Percentiles rank a stretch among this genome's conserved stretches.
These are phyloP conservation scores for Pseudomyrmex cubaensis DNA, from an alignment of 1,140 invertebrate genomes.

Conservation along the genomic window DNA sequence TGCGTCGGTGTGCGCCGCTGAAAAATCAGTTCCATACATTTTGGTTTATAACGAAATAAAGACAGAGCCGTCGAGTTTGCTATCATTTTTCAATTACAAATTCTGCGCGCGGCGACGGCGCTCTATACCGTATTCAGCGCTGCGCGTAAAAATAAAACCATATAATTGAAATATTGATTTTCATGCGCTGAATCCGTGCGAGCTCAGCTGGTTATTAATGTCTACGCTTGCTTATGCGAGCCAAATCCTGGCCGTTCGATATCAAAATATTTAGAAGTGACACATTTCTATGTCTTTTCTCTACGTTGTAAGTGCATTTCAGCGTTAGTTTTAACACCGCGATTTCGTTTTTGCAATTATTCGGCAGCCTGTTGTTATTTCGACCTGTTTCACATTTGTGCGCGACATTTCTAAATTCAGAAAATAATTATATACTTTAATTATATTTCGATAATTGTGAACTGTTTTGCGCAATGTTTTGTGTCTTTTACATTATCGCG, in stretches of 20 bases:
- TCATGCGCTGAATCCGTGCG: slow-evolving; percentile 19
- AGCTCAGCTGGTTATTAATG: slow-evolving; percentile 52
- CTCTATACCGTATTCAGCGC: slow-evolving; percentile 11
- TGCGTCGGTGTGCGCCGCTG: not conserved
- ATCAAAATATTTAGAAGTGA: slow-evolving; percentile 38
- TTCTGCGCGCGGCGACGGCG: not conserved
- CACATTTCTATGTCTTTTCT: slow-evolving; percentile 29
- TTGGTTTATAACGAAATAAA: slow-evolving; percentile 56
- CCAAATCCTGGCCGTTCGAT: slow-evolving; percentile 35
- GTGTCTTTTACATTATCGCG: not conserved
- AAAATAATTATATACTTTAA: not conserved
- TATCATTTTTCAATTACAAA: slow-evolving; percentile 59
- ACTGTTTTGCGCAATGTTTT: not conserved
- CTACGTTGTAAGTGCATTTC: slow-evolving; percentile 9
- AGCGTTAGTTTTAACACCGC: not conserved
- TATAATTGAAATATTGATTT: slow-evolving; percentile 62
- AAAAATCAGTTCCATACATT: slow-evolving; percentile 54
- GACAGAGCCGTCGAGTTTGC: slow-evolving; percentile 11
- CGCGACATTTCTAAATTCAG: not conserved
- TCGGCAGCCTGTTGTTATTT: not conserved
- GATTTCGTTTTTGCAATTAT: not conserved
- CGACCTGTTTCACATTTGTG: not conserved
- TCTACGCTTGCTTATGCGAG: slow-evolving; percentile 41
- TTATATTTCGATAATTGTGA: not conserved
- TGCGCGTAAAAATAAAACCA: slow-evolving; percentile 53